These are phyloP conservation scores for Agriotes lineatus DNA, from an alignment of 2,888 invertebrate genomes.

Conservation along the genomic window DNA sequence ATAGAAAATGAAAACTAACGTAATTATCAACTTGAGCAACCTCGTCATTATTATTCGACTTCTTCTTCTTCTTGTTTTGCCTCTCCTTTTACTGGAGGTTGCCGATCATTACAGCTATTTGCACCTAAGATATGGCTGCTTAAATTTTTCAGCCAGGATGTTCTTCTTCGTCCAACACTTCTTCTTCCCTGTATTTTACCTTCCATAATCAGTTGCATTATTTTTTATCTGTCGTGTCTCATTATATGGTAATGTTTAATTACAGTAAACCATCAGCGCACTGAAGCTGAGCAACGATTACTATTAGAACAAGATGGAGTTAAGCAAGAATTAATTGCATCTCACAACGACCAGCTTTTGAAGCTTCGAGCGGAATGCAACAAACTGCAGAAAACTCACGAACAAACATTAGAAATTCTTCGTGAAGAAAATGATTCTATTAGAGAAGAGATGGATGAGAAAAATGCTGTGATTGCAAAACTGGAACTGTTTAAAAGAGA, in stretches of 20 bases:
- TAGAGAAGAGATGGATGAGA: constrained; percentile 63
- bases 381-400: constrained; percentile 61
- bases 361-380: constrained; percentile 59
- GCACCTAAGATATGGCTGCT: no score
- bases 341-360: constrained; percentile 59
- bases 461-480: constrained; percentile 55
- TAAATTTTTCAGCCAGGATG: no score
- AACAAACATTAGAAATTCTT: constrained; percentile 62
- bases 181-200: no score
- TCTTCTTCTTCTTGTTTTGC: no score
- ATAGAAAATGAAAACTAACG: no score
- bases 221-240: no score
- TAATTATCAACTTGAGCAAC: no score
- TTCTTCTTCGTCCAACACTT: no score
- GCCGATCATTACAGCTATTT: no score
- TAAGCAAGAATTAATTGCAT: constrained; percentile 50
- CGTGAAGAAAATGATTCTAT: constrained; percentile 65
- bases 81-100: no score
- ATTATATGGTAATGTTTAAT: constrained; percentile 39
- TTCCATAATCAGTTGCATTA: no score
- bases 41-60: no score
- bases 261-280: constrained; percentile 63
- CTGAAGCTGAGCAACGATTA: constrained; percentile 57
- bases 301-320: constrained; percentile 55
- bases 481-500: constrained; percentile 53